Evolutionary conservation across 2,888 invertebrate species (phyloP), one percentile per base, ranked within the genome.

Genomic region (Aromia moschata): DNA sequence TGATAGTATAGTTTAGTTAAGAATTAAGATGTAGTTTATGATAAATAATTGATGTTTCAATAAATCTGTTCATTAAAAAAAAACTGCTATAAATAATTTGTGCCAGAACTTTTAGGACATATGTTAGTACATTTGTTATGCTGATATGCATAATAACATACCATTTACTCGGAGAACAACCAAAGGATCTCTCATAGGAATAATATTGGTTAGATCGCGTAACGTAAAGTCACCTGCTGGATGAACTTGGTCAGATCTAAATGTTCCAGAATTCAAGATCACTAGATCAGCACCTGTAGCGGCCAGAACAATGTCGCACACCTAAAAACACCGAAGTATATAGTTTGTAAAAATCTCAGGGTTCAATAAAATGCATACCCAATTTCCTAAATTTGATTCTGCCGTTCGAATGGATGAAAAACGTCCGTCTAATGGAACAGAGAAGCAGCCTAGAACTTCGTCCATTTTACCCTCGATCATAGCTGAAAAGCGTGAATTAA

Each of bases 351-450:
- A n/a, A n/a, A n/a, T n/a, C n/a, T n/a, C n/a, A n/a, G n/a, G n/a
- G n/a, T n/a, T n/a, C n/a, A n/a, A n/a, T n/a, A n/a, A n/a, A n/a
- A n/a, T n/a, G n/a, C 51, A 63, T 68, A 81, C 86, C 90, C 91
- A 92, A 80, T 92, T 90, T 69, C 94, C 95, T 33, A 96, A 83
- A 83, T 96, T 96, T n/a, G 93, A 91, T 83, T 96, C 96, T 61
- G 86, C 82, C 0, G 92, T 91, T 14, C 96, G 83, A 53, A 96
- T 89, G 36, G 86, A 84, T 0, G 89, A 85, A 82, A 96, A 96
- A 54, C 93, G 83, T 0, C 94, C 95, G 77, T 96, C 95, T 40
- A 96, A 81, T 9, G 93, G 92, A n/a, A 93, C 93, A 61, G 88
- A 86, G 82, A 96, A 92, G 71, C 87, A 86, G 44, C 94, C 95